A percentile compares a stretch with the other conserved stretches of the same genome.
Evolutionary conservation across 2,797 vertebrate species (phyloP).

Genomic region (Tokudaia muenninki): DNA sequence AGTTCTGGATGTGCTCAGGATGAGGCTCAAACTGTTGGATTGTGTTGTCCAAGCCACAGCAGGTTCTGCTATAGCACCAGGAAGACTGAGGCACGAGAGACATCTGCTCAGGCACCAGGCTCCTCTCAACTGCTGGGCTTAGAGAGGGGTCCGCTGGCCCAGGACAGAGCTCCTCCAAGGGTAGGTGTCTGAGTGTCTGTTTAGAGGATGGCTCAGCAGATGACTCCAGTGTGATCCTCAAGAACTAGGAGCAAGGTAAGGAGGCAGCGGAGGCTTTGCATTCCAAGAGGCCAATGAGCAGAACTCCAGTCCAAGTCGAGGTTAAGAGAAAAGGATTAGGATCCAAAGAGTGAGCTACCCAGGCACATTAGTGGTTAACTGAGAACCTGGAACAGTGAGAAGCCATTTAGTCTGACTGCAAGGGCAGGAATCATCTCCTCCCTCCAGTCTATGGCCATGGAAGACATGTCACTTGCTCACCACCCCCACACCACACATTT

Average conservation of each 20-base stretch:
- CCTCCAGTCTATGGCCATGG: slow-evolving; percentile 73
- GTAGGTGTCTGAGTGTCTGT: slow-evolving; percentile 75
- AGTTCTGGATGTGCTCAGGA: background rate
- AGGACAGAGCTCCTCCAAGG: slow-evolving; percentile 84
- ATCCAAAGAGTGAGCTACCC: slow-evolving; percentile 87
- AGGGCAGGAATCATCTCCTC: slow-evolving; percentile 79
- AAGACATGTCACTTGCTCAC: background rate
- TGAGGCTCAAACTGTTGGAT: background rate
- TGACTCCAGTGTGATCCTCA: slow-evolving; percentile 85
- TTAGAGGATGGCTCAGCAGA: slow-evolving; percentile 83
- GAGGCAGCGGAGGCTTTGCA: slow-evolving; percentile 75
- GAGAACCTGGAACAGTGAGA: slow-evolving; percentile 88
- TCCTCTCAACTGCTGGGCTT: slow-evolving; percentile 65
- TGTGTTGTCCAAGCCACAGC: background rate
- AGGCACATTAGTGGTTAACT: slow-evolving; percentile 85
- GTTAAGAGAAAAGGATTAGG: slow-evolving; percentile 86
- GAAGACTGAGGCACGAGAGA: slow-evolving; percentile 9
- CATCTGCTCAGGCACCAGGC: background rate
- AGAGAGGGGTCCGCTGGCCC: slow-evolving; percentile 83
- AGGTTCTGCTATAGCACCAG: background rate
- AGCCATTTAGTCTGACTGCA: slow-evolving; percentile 85
- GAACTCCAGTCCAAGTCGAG: slow-evolving; percentile 86
- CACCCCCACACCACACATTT: background rate
- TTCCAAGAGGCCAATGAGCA: slow-evolving; percentile 83
- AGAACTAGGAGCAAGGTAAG: slow-evolving; percentile 84